Evolutionary conservation across 1,140 invertebrate genomes (phyloP), one percentile per base, ranked within the genome.

Genomic region (Drosophila serrata): DNA sequence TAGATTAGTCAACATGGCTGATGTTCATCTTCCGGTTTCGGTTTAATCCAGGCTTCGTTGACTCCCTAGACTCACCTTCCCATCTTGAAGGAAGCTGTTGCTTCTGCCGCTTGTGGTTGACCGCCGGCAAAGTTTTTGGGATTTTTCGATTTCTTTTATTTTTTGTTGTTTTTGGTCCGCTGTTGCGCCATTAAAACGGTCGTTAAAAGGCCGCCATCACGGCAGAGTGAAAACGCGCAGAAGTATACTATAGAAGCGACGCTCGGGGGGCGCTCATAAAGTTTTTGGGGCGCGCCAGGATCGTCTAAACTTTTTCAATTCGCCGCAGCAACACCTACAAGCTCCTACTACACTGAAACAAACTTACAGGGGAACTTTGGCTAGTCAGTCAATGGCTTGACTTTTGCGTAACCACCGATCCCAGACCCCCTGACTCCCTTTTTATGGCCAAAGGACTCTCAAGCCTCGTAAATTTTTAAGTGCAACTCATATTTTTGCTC

Each of bases 251-350:
- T 35, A 22, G 67, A 12, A 59, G 62, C 63, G 35, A 31, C 37
- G 73, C 40, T 58, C 63, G 48, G 42, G 63, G 63, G 60, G 45
- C 22, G 81, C 85, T 78, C 80, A 58, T 88, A 90, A 90, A 90
- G 70, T 90, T 87, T 87, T 86, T 62, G 63, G 64, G 80, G 67
- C 19, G 43, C 19, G 27, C 64, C 42, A 42, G 49, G 35, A 31
- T 48, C 67, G 73, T 72, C 84, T 84, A 88, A 90, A 88, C 81
- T 88, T 88, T 84, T 88, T 88, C 84, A 88, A 88, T 90, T 88
- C 84, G 80, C 63, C 74, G 59, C 76, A 68, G 84, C 70, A 82
- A 82, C 82, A 87, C 79, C 79, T 87, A 82, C 69, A 79, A 62
- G 62, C 58, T 53, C 72, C 27, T 46, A 59, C 27, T 46, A 59